These are phyloP conservation scores for Synaphobranchus kaupii DNA, from an alignment of 2,797 vertebrate genomes.

Conservation along the genomic window DNA sequence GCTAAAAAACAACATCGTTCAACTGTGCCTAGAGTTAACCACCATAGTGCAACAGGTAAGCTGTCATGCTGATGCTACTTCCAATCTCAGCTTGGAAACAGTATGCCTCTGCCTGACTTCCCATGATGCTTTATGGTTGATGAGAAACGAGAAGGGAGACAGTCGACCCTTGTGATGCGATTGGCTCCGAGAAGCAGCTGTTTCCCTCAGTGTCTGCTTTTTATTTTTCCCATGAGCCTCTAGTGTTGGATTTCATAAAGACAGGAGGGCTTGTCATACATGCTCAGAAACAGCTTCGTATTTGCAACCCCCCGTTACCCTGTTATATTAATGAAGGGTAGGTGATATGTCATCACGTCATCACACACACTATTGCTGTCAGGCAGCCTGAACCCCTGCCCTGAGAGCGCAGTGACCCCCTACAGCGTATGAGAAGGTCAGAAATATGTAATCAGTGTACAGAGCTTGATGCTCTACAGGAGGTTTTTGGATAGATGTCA, in stretches of 20 bases:
- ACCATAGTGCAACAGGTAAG: conserved; percentile 84
- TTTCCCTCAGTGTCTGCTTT: not conserved
- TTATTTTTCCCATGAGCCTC: not conserved
- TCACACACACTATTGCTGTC: not conserved
- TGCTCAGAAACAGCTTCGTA: not conserved
- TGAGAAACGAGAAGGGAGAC: not conserved
- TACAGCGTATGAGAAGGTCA: not conserved
- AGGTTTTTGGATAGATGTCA: not conserved
- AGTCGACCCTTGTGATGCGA: not conserved
- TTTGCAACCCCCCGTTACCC: not conserved
- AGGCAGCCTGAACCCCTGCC: not conserved
- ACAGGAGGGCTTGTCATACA: not conserved
- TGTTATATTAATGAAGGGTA: not conserved
- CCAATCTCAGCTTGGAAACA: not conserved
- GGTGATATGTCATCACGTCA: not conserved
- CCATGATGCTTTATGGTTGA: not conserved
- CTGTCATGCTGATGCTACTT: not conserved
- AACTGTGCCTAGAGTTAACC: conserved; percentile 83
- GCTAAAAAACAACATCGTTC: conserved; percentile 84
- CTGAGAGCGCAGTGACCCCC: not conserved
- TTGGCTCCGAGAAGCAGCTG: not conserved
- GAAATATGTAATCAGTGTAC: not conserved
- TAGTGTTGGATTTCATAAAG: not conserved
- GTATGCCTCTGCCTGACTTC: not conserved
- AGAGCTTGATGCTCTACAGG: not conserved